Base-by-base conservation (phyloP, 2,797 vertebrate genomes). In the Sternotherus odoratus region DNA sequence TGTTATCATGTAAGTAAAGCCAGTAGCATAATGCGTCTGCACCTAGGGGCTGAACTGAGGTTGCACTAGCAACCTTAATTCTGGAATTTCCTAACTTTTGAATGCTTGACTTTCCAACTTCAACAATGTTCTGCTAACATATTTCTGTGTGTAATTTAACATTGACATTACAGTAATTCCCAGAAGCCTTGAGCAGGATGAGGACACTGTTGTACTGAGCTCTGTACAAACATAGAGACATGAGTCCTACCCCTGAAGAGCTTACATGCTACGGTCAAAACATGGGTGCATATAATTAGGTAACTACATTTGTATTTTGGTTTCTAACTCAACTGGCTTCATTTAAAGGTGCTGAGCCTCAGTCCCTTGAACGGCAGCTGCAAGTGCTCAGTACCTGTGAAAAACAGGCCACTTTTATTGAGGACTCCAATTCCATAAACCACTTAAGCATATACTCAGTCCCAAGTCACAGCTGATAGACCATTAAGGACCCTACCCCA, bases 161-260 rank as follows among this genome's bases (percentile, higher is more conserved):
- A 85, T 91, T 87, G 88, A 30, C 85, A 30, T 85, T 83, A 87
- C 19, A 85, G 54, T 82, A 86, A 6, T 69, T 89, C 6, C 30
- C 80, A 72, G 84, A 92, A 95, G 53, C 33, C 33, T 87, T 19
- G 12, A 50, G 46, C 39, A 46, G 72, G 39, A 46, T 74, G 39
- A 46, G 24, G 43, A 48, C 54, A 82, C 2, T 1, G 17, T 86
- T 3, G 0, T 0, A 3, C 33, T 36, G 87, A 46, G 24, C 13
- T 10, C 0, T 85, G 49, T 88, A 66, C 33, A 77, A 50, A 82
- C 2, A 0, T 1, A 80, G 8, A 46, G 12, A 75, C 19, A 5
- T 28, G 72, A 24, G 12, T 48, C 13, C 72, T 75, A 28, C 43
- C 13, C 24, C 26, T 75, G 30, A 48, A 75, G 72, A 75, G 13